These are phyloP conservation scores for Tragopan temminckii DNA, from an alignment of 2,797 vertebrate genomes.

Conservation along the genomic window DNA sequence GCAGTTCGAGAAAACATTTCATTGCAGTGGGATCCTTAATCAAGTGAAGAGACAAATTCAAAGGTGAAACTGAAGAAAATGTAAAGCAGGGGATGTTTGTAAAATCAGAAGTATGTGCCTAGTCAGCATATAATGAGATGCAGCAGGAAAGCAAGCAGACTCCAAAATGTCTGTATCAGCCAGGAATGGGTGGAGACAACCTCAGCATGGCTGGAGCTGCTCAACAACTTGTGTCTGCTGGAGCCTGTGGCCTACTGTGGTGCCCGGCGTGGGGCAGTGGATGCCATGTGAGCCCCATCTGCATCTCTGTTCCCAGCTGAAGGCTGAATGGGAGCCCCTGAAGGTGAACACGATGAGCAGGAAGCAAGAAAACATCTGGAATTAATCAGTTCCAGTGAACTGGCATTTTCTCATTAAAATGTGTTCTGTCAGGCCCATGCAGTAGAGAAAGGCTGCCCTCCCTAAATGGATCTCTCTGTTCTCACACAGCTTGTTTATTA, in stretches of 20 bases:
- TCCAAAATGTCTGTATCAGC: neutral
- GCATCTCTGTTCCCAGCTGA: neutral
- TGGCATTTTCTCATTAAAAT: constrained; percentile 49
- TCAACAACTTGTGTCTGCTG: fast-evolving
- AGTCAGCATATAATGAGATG: neutral
- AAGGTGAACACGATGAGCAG: neutral
- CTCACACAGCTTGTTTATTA: constrained; percentile 35
- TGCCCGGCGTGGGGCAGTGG: fast-evolving
- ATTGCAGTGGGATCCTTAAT: neutral
- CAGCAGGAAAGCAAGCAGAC: neutral
- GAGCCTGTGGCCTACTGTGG: fast-evolving
- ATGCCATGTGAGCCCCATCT: neutral
- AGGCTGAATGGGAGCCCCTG: neutral
- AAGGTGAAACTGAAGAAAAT: neutral
- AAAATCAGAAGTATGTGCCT: neutral
- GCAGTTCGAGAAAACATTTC: neutral
- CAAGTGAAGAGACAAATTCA: neutral
- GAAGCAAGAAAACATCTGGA: constrained; percentile 28
- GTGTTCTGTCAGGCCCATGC: neutral
- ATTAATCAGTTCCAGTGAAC: constrained; percentile 30
- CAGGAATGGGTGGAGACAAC: neutral
- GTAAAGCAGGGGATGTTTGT: neutral
- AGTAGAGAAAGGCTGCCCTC: neutral
- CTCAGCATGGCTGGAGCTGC: fast-evolving
- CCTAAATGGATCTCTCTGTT: constrained; percentile 31